Base-by-base conservation (phyloP, 2,888 invertebrate genomes). In the Troides oblongomaculatus region DNA sequence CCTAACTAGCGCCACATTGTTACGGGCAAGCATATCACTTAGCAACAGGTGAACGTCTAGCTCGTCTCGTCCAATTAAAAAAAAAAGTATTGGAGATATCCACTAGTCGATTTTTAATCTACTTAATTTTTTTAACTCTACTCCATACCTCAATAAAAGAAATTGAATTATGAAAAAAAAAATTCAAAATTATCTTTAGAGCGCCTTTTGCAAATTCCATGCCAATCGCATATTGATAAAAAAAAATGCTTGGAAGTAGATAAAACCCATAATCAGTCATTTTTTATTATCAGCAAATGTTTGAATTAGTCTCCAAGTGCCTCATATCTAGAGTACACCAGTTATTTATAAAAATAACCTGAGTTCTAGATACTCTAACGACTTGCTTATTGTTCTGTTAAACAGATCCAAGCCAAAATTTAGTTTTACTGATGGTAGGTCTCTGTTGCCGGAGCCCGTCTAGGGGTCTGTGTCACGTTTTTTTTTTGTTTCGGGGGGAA, bases 141-240 rank as follows among this genome's bases (percentile, higher is more conserved):
- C 14, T 2, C 0, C 1, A 5, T 5, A 5, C 50, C 46, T 46
- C 10, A 46, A 46, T 46, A 10, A 46, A 14, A 46, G 10, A 18
- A 4, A 50, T 17, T 4, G 14, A 50, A 17, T 14, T 12, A 18
- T 12, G 18, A 50, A 17, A 50, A 12, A 50, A 50, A 10, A 39
- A 7, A 10, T 39, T 17, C 17, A 50, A 50, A 50, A 18, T 50
- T 18, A 50, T 50, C 50, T 17, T 50, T 14, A 50, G 17, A 50
- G 66, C 56, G 62, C 56, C 61, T 53, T 25, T 62, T 61, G 62
- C 62, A 39, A 62, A 67, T 62, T 67, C 66, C 66, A 18, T 56
- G 60, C 46, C 30, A 46, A 62, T 62, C 43, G 43, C 39, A 43
- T 12, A 10, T 61, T 43, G 62, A 62, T 62, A 62, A 50, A 50